Conservation (phyloP, 2,888 invertebrate genomes). For the Pristionchus maxplancki region DNA sequence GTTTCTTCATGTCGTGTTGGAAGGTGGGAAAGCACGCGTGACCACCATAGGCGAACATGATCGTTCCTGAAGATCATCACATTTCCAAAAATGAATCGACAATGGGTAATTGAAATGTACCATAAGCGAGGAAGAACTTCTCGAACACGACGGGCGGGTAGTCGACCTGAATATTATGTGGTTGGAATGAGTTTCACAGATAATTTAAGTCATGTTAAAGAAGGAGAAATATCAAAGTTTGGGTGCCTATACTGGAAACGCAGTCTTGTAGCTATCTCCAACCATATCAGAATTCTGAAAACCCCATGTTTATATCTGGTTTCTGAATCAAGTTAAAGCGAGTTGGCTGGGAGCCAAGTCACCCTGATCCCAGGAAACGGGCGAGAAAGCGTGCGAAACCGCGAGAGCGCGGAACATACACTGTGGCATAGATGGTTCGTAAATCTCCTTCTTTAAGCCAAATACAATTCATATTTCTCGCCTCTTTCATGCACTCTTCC, state of each 20-base stretch:
- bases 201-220: background rate
- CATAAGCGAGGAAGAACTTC: slow-evolving; percentile 85
- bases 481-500: slow-evolving; percentile 36
- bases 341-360: too few relatives aligned
- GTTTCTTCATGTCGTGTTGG: slow-evolving; percentile 52
- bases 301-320: too few relatives aligned
- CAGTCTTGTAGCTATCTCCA: too few relatives aligned
- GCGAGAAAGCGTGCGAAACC: too few relatives aligned
- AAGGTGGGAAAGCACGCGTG: slow-evolving; percentile 48
- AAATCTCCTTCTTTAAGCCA: too few relatives aligned
- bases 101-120: slow-evolving; percentile 77
- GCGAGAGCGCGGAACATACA: too few relatives aligned
- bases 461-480: too few relatives aligned
- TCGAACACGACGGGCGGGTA: slow-evolving; percentile 82
- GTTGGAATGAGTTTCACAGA: background rate
- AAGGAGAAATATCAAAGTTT: background rate
- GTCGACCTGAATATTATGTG: slow-evolving; percentile 63
- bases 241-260: background rate
- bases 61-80: background rate
- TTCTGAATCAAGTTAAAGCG: too few relatives aligned
- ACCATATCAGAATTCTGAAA: too few relatives aligned
- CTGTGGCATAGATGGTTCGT: too few relatives aligned
- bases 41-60: slow-evolving; percentile 51
- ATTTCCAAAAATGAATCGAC: background rate
- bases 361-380: too few relatives aligned